Evolutionary conservation across 2,888 invertebrate genomes (phyloP), one percentile per base, ranked within the genome.

Genomic region (Gastracanthus pulcherrimus): DNA sequence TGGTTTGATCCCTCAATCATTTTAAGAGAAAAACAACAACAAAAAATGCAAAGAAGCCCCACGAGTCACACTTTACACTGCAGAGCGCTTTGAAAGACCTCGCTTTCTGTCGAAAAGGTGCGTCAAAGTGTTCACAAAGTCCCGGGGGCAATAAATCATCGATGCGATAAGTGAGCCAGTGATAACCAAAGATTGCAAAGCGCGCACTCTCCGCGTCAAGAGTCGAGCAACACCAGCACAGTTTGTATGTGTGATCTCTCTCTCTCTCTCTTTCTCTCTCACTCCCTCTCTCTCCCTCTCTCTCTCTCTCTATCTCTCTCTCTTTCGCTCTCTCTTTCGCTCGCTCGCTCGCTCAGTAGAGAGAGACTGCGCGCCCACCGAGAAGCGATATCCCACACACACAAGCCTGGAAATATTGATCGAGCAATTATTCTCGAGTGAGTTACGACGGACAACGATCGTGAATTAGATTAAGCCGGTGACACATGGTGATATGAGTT

Each of bases 401-500:
- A n/a, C n/a, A 36, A 58, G 58, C 48, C 80, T 84, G 83, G 84
- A 87, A 89, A 86, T 89, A 89, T 90, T 87, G 90, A 89, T 87
- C 88, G 85, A 77, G 84, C 88, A 89, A 89, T 90, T 89, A 89
- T 89, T 89, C 88, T 86, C 87, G 85, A 84, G 83, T 89, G 89
- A 89, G 88, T 89, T 89, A 90, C 88, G 87, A 82, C 84, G 85
- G 60, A 55, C 55, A 86, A 86, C 88, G 89, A 88, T 89, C 88
- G 86, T 88, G 87, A 88, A 89, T 89, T 88, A 89, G 89, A 89
- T 89, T 89, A 87, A 88, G 88, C 88, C 86, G 80, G 87, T 89
- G 89, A 89, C 89, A 89, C 88, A 87, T 83, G 89, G 86, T 88
- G 90, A 89, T 89, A 89, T 88, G 89, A 90, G 88, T 89, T 87